Base-by-base conservation (phyloP, 2,113 vertebrate species). In the Seriola aureovittata region DNA sequence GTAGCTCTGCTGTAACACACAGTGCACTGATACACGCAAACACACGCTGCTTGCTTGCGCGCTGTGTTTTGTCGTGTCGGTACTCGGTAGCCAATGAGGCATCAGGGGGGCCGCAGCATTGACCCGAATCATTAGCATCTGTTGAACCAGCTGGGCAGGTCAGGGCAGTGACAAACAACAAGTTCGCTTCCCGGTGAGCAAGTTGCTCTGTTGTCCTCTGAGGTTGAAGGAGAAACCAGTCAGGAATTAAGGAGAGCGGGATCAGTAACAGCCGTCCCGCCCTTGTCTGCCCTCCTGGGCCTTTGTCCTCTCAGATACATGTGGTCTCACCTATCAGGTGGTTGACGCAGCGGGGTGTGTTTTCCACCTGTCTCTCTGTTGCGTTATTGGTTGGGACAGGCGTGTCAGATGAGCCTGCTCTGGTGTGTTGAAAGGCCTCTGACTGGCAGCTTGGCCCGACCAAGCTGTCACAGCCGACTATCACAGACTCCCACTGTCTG, bases 211-310 rank as follows among this genome's bases (percentile, higher is more conserved):
- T 36, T 36, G 89, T 89, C 89, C 92, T 88, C 66, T 44, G 71
- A 84, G 80, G 72, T 32, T 79, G 59, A 84, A 92, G 85, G 87
- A 86, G 82, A 88, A 81, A 82, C 38, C 29, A 2, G 46, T 36
- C 0, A 3, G 63, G 85, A 81, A 69, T 48, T 69, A 84, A 70
- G 75, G 70, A 75, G 75, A 83, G 67, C 21, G 4, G 87, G 84
- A 93, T 93, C 90, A 75, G 91, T 93, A 88, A 92, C 93, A 89
- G 57, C 67, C 29, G 73, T 59, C 67, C 90, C 54, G 82, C 62
- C 88, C 87, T 91, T 84, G 89, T 85, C 90, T 91, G 89, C 77
- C 89, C 85, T 89, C 76, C 66, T 63, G 81, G 85, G 78, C 63
- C 73, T 81, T 77, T 55, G 80, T 87, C 75, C 85, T 80, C 38